These are phyloP conservation scores for Pyrocephalus nanus DNA, from an alignment of 2,797 vertebrate species.

Conservation along the genomic window DNA sequence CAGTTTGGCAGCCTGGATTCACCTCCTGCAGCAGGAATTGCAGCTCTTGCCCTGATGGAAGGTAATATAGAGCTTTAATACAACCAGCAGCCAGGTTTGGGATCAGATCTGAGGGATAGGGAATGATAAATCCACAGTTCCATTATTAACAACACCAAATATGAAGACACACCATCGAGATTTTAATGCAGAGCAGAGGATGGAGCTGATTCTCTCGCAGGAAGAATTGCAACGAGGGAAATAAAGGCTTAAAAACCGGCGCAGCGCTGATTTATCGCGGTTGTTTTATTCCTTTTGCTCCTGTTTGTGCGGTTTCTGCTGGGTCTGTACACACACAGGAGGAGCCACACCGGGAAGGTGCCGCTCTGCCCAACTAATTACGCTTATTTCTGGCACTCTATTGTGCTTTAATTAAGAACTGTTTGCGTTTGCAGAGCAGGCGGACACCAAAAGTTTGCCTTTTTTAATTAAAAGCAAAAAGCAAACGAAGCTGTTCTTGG, in stretches of 20 bases:
- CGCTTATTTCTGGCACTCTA: conserved; percentile 53
- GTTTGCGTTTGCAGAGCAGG: conserved; percentile 56
- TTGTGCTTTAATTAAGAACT: conserved; percentile 71
- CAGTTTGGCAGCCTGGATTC: neutral
- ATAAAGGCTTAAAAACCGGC: neutral
- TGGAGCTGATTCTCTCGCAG: neutral
- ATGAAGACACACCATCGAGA: neutral
- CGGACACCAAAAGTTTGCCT: conserved; percentile 62
- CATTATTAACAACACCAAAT: neutral
- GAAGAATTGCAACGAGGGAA: neutral
- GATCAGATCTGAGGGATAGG: neutral
- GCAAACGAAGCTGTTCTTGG: conserved; percentile 52
- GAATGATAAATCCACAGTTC: neutral
- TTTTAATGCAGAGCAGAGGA: neutral
- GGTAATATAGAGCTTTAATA: neutral
- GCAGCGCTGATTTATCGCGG: neutral
- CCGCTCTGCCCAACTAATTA: conserved; percentile 51
- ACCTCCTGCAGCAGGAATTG: neutral
- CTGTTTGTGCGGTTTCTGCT: neutral
- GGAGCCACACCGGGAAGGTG: neutral
- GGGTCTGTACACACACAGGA: neutral
- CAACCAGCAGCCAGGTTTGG: neutral
- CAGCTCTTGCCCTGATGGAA: neutral
- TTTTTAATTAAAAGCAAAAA: conserved; percentile 74
- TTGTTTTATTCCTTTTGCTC: conserved; percentile 16